Conservation (phyloP, 2,888 invertebrate species). For the Eristalinus aeneus region DNA sequence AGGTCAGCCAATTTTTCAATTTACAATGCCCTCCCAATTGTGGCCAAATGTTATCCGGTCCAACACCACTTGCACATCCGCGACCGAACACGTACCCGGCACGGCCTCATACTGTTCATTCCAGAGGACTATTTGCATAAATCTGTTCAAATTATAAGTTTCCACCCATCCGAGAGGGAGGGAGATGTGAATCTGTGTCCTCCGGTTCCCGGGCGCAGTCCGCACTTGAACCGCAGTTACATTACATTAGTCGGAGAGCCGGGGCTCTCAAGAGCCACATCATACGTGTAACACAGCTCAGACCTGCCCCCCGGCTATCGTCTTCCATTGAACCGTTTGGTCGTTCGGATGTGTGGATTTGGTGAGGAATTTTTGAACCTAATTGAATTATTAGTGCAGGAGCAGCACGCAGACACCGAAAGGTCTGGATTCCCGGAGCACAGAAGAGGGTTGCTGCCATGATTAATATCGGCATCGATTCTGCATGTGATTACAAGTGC, state of each 20-base stretch:
- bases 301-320: slow-evolving; percentile 44
- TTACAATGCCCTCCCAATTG: slow-evolving; percentile 57
- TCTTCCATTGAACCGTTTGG: slow-evolving; percentile 9
- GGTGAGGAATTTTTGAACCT: slow-evolving; percentile 56
- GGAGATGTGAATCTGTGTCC: slow-evolving; percentile 29
- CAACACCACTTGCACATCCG: slow-evolving; percentile 19
- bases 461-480: slow-evolving; percentile 59
- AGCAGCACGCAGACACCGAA: slow-evolving; percentile 19
- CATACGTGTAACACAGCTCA: slow-evolving; percentile 18
- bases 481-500: slow-evolving; percentile 33
- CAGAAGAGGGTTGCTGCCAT: slow-evolving; percentile 53
- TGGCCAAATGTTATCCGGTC: slow-evolving; percentile 64
- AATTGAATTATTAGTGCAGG: slow-evolving; percentile 67
- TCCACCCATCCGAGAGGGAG: slow-evolving; percentile 51
- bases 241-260: slow-evolving; percentile 28
- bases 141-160: slow-evolving; percentile 70
- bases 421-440: slow-evolving; percentile 47
- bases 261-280: background rate
- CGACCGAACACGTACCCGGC: background rate
- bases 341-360: slow-evolving; percentile 9
- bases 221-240: slow-evolving; percentile 53
- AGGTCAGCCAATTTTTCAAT: slow-evolving; percentile 64
- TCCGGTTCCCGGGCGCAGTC: slow-evolving; percentile 13
- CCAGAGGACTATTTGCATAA: slow-evolving; percentile 67
- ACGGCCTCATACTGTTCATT: slow-evolving; percentile 50